Conservation (phyloP, 2,113 vertebrate genomes). For the Penelope pileata region DNA sequence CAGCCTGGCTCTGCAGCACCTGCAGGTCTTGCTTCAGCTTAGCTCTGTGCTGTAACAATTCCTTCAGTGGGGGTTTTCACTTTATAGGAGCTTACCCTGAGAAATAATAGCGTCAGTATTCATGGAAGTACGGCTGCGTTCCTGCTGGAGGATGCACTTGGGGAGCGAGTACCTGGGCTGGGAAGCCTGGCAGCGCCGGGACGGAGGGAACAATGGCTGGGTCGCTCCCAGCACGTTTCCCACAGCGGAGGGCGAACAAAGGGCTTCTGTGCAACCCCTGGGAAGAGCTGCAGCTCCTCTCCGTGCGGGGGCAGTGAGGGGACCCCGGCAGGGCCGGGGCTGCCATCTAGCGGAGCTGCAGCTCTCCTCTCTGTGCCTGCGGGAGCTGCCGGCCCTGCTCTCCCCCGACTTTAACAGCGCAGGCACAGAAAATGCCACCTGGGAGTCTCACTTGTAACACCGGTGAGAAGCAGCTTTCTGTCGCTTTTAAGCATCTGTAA, state of each 20-base stretch:
- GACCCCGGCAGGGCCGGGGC: not conserved
- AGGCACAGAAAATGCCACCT: not conserved
- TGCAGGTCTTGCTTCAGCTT: not conserved
- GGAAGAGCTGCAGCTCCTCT: not conserved
- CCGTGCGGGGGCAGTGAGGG: not conserved
- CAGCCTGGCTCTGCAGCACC: not conserved
- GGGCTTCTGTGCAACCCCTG: not conserved
- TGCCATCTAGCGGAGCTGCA: not conserved
- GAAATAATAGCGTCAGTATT: not conserved
- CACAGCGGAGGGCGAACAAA: not conserved
- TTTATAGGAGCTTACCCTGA: not conserved
- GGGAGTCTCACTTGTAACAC: not conserved
- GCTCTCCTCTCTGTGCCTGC: slow-evolving; percentile 16
- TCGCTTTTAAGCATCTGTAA: not conserved
- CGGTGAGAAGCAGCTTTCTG: not conserved
- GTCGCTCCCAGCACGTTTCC: not conserved
- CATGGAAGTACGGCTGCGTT: rapidly evolving
- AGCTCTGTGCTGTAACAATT: not conserved
- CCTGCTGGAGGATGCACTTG: not conserved
- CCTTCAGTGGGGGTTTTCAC: not conserved
- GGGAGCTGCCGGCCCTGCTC: not conserved
- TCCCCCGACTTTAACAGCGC: not conserved
- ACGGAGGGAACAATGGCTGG: not conserved
- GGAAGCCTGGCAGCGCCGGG: not conserved
- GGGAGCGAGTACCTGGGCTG: not conserved